Base-by-base conservation (phyloP, 2,797 vertebrate species). In the Sebastes goodei region DNA sequence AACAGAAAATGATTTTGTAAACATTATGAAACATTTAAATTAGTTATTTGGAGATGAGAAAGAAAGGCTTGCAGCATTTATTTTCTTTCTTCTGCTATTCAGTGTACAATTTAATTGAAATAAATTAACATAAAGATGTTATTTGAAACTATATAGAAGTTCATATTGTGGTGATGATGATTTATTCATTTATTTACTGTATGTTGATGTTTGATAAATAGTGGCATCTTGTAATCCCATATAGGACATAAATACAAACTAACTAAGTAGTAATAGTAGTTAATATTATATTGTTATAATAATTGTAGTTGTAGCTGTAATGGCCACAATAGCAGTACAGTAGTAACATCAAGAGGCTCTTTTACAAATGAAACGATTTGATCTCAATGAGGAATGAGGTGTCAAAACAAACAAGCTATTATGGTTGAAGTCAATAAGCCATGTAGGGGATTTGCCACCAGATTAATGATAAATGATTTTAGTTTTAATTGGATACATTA, bases 391-490 rank as follows among this genome's bases (percentile, higher is more conserved):
- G 35, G 10, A 49, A 64, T 46, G 25, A 78, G 46, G 53, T 55
- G 66, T 35, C 63, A 46, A 5, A 76, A 23, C 17, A 74, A 80
- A 76, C 52, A 0, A 65, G 15, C 62, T 63, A 52, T 46, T 55
- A 60, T n/a, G 33, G 20, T 56, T 64, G 21, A 72, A 67, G 64
- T 61, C 17, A 69, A 23, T 42, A 60, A 30, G 46, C 12, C 21
- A 32, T 35, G 32, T 2, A 7, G 32, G 8, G 11, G 14, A 71
- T 68, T 66, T 68, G 11, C 53, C 32, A 60, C 15, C 29, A 57
- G 23, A 86, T 71, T 57, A 62, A 71, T 71, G 61, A 71, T 52
- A 23, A 61, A 76, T 27, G 14, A 81, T 74, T 29, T 27, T 29
- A 4, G 6, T 65, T 86, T 70, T 35, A 74, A 65, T 66, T 32